Evolutionary conservation across 2,113 vertebrate species (phyloP).

Genomic region (Psittacula cyanocephala): DNA sequence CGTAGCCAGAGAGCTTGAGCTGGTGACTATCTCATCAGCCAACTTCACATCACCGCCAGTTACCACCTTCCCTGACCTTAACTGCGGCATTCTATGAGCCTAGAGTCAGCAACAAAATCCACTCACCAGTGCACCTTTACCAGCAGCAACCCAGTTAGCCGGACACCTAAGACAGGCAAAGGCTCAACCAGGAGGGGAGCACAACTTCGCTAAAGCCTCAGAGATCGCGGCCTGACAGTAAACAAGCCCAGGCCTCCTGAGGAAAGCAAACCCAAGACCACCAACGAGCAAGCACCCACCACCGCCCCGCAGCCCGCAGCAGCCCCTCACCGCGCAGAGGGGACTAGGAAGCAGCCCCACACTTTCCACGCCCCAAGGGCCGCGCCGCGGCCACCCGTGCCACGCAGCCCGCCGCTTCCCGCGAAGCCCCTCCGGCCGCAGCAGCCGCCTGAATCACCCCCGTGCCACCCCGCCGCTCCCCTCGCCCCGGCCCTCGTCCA

Average conservation of each 20-base stretch:
- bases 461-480: not conserved
- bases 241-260: not conserved
- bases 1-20: accelerated
- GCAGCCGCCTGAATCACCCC: not conserved
- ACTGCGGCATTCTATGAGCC: not conserved
- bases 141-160: not conserved
- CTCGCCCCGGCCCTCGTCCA: not conserved
- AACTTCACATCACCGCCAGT: not conserved
- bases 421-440: not conserved
- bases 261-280: not conserved
- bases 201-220: not conserved
- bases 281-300: no score
- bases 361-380: not conserved
- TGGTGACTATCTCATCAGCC: not conserved
- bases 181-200: accelerated
- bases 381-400: no score
- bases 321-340: not conserved
- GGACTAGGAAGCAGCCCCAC: no score
- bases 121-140: accelerated
- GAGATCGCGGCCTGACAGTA: not conserved
- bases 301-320: not conserved
- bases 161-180: accelerated
- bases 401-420: not conserved
- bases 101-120: not conserved
- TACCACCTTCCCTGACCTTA: conserved; percentile 4